Evolutionary conservation across 1,140 invertebrate species (phyloP).

Genomic region (Prorops nasuta): DNA sequence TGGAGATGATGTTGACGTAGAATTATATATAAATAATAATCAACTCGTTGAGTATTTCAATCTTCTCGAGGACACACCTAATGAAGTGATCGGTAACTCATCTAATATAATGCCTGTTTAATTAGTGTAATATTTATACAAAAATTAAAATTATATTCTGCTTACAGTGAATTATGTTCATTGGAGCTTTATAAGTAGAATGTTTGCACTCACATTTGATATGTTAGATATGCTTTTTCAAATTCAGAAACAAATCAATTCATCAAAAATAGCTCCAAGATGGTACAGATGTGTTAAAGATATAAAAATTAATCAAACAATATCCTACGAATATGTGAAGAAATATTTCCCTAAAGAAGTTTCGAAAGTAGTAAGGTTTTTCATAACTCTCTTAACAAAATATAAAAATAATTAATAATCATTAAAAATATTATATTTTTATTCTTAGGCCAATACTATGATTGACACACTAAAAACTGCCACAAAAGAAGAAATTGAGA

Average conservation of each 20-base stretch:
- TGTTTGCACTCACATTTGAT: not conserved
- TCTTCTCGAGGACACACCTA: too few species aligned
- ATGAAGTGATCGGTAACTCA: too few species aligned
- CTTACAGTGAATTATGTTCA: not conserved
- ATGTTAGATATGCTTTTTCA: too few species aligned
- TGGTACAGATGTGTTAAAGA: not conserved
- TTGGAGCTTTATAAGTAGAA: not conserved
- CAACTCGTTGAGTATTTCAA: too few species aligned
- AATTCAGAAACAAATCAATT: too few species aligned
- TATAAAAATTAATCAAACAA: not conserved
- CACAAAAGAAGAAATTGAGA: constrained; percentile 12
- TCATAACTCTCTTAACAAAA: too few species aligned
- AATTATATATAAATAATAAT: too few species aligned
- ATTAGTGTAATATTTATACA: too few species aligned
- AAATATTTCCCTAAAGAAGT: constrained; percentile 8
- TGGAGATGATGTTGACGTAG: too few species aligned
- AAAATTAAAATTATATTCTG: too few species aligned
- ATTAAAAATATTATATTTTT: not conserved
- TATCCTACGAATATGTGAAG: constrained; percentile 23
- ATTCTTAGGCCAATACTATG: constrained; percentile 12
- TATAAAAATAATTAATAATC: not conserved
- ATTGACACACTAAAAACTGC: constrained; percentile 5
- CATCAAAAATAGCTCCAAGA: too few species aligned
- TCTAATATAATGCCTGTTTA: too few species aligned
- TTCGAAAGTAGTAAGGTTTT: constrained; percentile 12